phyloP scores from a whole-genome alignment of 1,140 invertebrate genomes.

The Trichonephila clavata region DNA sequence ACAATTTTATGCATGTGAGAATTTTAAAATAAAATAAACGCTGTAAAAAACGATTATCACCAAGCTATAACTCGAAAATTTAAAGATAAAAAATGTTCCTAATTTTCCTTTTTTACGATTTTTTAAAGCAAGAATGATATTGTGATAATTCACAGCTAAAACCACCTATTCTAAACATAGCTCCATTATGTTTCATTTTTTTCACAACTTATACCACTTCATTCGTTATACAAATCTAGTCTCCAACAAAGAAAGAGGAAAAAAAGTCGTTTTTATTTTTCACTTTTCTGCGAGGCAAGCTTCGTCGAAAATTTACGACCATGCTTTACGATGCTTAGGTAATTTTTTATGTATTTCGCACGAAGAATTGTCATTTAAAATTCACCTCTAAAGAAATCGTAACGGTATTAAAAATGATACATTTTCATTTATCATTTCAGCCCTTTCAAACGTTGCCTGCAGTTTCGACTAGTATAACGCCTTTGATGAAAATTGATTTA shows the following conservation, averaged over 20 bases:
- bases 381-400: not conserved
- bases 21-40: not conserved
- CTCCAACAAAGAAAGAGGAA: not conserved
- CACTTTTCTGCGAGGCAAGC: not conserved
- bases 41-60: not conserved
- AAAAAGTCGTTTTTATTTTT: not conserved
- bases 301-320: slow-evolving; percentile 3
- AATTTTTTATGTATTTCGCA: not conserved
- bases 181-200: not conserved
- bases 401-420: not conserved
- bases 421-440: slow-evolving; percentile 13
- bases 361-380: slow-evolving; percentile 15
- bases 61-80: not conserved
- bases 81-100: not conserved
- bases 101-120: not conserved
- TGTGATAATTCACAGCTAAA: not conserved
- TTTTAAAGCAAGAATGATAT: not conserved
- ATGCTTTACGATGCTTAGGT: not conserved
- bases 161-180: not conserved
- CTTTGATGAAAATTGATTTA: not conserved
- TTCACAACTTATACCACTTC: not conserved
- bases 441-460: not conserved
- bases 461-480: not conserved
- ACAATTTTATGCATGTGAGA: too few relatives aligned
- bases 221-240: not conserved